These are phyloP conservation scores for Portunus trituberculatus DNA, from an alignment of 1,140 invertebrate species.

Conservation along the genomic window DNA sequence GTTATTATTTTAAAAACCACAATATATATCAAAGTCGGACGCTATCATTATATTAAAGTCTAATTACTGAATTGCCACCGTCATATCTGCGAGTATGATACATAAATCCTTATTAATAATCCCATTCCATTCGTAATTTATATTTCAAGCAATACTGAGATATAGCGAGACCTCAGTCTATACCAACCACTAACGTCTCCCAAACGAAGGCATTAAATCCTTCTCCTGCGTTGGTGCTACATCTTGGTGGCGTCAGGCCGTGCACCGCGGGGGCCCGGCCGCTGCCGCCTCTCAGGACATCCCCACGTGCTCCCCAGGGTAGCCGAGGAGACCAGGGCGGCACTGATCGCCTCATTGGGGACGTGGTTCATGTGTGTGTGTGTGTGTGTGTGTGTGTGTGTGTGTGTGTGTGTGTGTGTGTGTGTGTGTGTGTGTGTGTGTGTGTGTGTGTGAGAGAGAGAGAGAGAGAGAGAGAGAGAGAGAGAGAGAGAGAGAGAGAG, in stretches of 20 bases:
- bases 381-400: constrained; percentile 47
- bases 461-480: no score
- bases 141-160: background rate
- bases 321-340: background rate
- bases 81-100: background rate
- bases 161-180: background rate
- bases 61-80: constrained; percentile 11
- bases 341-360: background rate
- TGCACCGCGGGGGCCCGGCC: background rate
- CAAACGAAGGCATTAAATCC: background rate
- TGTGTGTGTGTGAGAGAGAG: background rate
- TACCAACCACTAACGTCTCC: background rate
- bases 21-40: background rate
- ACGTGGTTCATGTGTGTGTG: background rate
- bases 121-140: background rate
- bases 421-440: constrained; percentile 25
- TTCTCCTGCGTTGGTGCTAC: background rate
- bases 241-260: background rate
- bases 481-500: background rate
- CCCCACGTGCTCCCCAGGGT: background rate
- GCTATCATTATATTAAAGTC: constrained; percentile 15
- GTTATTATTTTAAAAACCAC: background rate
- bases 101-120: background rate
- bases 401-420: constrained; percentile 48
- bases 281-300: background rate